Percentiles rank a stretch among this genome's conserved stretches.
These are phyloP conservation scores for Ctenicera cuprea DNA, from an alignment of 2,888 invertebrate species.

Conservation along the genomic window DNA sequence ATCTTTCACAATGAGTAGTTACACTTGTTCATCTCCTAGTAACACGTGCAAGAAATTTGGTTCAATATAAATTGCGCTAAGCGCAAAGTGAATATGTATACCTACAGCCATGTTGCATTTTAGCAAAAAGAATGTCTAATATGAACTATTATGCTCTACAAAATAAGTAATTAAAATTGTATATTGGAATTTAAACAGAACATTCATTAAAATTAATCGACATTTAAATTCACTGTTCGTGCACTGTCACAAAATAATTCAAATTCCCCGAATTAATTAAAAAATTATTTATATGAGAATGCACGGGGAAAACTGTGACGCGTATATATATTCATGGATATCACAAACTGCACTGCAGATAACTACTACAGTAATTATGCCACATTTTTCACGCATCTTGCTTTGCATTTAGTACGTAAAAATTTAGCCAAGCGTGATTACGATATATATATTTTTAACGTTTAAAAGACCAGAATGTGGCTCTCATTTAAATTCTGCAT, in stretches of 20 bases:
- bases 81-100: too few species aligned
- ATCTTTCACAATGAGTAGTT: conserved; percentile 19
- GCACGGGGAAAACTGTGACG: not conserved
- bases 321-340: conserved; percentile 6
- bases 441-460: not conserved
- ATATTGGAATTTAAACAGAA: not conserved
- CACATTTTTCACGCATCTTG: conserved; percentile 9
- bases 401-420: not conserved
- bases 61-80: too few species aligned
- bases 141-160: too few species aligned
- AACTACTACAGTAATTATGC: conserved; percentile 7
- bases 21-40: not conserved
- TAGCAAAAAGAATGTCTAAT: too few species aligned
- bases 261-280: not conserved
- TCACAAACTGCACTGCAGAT: conserved; percentile 18
- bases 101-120: too few species aligned
- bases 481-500: conserved; percentile 15
- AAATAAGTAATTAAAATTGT: too few species aligned
- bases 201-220: conserved; percentile 11
- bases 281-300: not conserved
- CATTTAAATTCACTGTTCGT: too few species aligned
- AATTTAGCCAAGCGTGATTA: not conserved
- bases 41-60: not conserved
- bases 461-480: not conserved
- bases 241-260: too few species aligned